Base-by-base conservation (phyloP, 1,140 invertebrate genomes). In the Bilobella aurantiaca region DNA sequence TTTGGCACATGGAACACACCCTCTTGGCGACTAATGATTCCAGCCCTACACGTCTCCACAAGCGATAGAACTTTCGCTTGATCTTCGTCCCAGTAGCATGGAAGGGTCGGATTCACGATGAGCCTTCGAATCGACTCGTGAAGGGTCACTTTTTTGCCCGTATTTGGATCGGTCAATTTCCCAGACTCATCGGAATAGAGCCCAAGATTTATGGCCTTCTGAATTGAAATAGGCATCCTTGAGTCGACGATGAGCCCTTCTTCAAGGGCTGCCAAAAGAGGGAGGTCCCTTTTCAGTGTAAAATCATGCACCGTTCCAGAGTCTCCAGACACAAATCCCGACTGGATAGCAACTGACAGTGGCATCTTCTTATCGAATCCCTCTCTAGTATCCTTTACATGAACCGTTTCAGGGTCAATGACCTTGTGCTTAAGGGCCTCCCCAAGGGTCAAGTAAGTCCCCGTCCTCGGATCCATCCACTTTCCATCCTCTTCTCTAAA, bases 121-220 rank as follows among this genome's bases (percentile, higher is more conserved):
- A 85, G 88, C 58, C 85, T 83, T 32, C 89, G 80, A 75, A 93
- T 89, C 3, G 90, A 85, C 78, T 94, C 90, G 70, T 91, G 86
- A 14, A 96, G 76, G 21, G 89, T 90, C 5, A 92, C 85, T 73
- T 86, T 83, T 63, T 86, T 82, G 27, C 85, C 86, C 1, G 85
- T 87, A 31, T 81, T 82, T 14, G 88, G 86, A 79, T 94, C 89
- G 25, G 83, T 82, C 27, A 96, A 83, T 79, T 89, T 88, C n/a
- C 91, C 89, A 0, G 83, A 85, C 61, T 81, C 79, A 61, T 89
- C 87, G 71, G 90, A 86, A 74, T 93, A 93, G 0, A 91, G 77
- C 1, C 91, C 91, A 78, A 91, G 87, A 76, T 92, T 89, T 56
- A 94, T 85, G 1, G 89, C 88, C 76, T 87, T 81, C 75, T 93